Conservation (phyloP, 2,113 vertebrate species). For the Lota lota region DNA sequence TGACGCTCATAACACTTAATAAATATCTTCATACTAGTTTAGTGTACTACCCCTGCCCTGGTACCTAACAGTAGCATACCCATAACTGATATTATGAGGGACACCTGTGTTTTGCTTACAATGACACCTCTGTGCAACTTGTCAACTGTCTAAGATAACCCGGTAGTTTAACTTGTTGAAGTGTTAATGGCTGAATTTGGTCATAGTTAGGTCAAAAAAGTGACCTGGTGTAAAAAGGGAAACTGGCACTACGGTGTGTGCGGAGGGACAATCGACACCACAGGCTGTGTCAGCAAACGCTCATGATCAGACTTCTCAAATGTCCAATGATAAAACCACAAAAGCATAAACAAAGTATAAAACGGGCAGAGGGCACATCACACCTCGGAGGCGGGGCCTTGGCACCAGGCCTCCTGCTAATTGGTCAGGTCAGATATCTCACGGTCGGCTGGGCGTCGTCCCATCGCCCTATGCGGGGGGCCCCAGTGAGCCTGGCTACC, state of each 20-base stretch:
- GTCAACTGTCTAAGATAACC: too few relatives aligned
- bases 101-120: too few relatives aligned
- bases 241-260: slow-evolving; percentile 7
- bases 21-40: too few relatives aligned
- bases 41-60: too few relatives aligned
- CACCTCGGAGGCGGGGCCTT: slow-evolving; percentile 53
- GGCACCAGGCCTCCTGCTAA: slow-evolving; percentile 74
- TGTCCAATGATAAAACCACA: slow-evolving; percentile 10
- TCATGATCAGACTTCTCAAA: slow-evolving; percentile 27
- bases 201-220: too few relatives aligned
- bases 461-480: slow-evolving; percentile 51
- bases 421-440: slow-evolving; percentile 80
- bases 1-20: too few relatives aligned
- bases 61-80: too few relatives aligned
- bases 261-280: slow-evolving; percentile 37
- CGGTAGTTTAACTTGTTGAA: too few relatives aligned
- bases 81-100: too few relatives aligned
- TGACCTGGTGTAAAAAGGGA: too few relatives aligned
- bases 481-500: slow-evolving; percentile 58
- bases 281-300: slow-evolving; percentile 35
- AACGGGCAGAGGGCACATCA: slow-evolving; percentile 27
- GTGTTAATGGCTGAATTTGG: too few relatives aligned
- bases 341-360: slow-evolving; percentile 10
- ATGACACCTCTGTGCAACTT: too few relatives aligned
- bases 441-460: slow-evolving; percentile 66